Evolutionary conservation across 2,797 vertebrate species (phyloP).

Genomic region (Platalea minor): DNA sequence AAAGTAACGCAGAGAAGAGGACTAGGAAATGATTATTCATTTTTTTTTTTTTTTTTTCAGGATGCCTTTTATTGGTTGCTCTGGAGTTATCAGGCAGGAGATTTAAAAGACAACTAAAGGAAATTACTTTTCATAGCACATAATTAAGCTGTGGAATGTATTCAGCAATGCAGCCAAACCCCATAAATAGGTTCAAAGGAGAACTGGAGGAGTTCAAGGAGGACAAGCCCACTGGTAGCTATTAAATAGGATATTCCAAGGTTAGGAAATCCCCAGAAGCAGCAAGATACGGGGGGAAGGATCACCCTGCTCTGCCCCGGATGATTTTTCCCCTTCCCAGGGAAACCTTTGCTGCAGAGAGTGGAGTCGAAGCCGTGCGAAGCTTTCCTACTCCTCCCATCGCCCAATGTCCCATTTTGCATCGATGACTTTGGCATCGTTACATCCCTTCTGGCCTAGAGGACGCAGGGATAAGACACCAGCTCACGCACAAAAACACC

Average conservation of each 20-base stretch:
- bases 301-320: not conserved
- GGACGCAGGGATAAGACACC: not conserved
- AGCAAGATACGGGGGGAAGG: not conserved
- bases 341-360: accelerated
- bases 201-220: not conserved
- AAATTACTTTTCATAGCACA: not conserved
- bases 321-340: accelerated
- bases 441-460: not conserved
- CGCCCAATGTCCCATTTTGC: accelerated
- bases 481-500: not conserved
- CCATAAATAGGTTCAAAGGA: not conserved
- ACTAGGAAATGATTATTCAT: not conserved
- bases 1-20: not conserved
- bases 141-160: not conserved
- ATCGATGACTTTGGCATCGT: not conserved
- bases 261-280: not conserved
- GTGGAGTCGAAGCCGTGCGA: accelerated
- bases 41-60: not conserved
- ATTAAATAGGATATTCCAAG: not conserved
- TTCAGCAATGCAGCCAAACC: not conserved
- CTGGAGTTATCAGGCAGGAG: not conserved
- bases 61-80: not conserved
- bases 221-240: not conserved
- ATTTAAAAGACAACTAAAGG: not conserved
- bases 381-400: not conserved